A percentile compares a stretch with the other conserved stretches of the same genome.
These are phyloP conservation scores for Lamellibrachia luymesi DNA, from an alignment of 1,140 invertebrate genomes.

Conservation along the genomic window DNA sequence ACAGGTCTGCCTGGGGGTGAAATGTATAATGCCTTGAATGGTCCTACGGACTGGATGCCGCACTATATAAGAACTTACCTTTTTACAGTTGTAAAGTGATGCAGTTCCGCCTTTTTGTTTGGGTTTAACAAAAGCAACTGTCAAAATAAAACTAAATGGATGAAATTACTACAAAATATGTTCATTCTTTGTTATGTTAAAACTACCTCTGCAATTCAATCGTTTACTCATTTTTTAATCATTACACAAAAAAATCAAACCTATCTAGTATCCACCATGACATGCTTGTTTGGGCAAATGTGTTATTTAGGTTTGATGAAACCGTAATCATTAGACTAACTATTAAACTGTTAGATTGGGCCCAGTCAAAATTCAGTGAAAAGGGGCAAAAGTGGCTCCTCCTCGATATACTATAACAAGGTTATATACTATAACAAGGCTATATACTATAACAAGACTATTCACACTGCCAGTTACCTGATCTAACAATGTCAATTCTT, in stretches of 20 bases:
- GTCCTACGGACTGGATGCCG: no score
- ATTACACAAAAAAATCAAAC: neutral
- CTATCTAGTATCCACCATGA: neutral
- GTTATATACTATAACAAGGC: no score
- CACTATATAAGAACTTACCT: no score
- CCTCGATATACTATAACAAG: no score
- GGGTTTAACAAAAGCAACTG: neutral
- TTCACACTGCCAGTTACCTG: no score
- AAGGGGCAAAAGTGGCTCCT: no score
- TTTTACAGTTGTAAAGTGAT: neutral
- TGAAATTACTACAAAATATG: neutral
- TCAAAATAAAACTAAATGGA: neutral
- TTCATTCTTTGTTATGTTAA: neutral
- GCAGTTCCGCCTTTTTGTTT: neutral
- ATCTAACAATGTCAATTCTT: no score
- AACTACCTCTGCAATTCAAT: neutral
- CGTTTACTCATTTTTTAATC: neutral
- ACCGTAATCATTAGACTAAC: neutral
- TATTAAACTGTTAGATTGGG: neutral
- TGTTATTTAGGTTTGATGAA: neutral
- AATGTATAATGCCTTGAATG: no score
- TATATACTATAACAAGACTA: no score
- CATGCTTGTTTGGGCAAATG: neutral
- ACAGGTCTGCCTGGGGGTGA: no score
- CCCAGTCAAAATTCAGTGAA: neutral